Conservation (phyloP, 2,113 vertebrate genomes). For the Ameiurus melas region DNA sequence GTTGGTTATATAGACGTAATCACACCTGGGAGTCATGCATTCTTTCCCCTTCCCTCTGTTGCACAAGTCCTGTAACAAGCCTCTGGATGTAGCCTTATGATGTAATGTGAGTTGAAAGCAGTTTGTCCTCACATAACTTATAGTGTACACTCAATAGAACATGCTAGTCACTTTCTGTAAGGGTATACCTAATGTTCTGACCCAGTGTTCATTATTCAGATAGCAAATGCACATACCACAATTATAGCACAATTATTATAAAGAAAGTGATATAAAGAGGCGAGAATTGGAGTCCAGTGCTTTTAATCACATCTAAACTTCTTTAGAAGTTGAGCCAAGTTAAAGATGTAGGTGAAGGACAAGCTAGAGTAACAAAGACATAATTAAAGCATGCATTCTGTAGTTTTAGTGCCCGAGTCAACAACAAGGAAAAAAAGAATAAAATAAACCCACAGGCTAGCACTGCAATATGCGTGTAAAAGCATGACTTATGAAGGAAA, state of each 20-base stretch:
- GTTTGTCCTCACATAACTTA: conserved; percentile 51
- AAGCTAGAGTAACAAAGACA: background rate
- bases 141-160: background rate
- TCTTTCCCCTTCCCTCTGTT: conserved; percentile 61
- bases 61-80: conserved; percentile 59
- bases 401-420: background rate
- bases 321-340: background rate
- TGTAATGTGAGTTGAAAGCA: conserved; percentile 56
- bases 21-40: conserved; percentile 64
- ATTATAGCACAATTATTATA: background rate
- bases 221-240: background rate
- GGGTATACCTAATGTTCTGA: conserved; percentile 2
- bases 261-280: background rate
- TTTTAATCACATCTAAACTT: background rate
- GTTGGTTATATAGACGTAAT: conserved; percentile 59
- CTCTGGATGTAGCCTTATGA: conserved; percentile 60
- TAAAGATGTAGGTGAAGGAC: conserved; percentile 20
- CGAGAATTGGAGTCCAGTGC: background rate
- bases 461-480: background rate
- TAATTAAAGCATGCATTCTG: background rate
- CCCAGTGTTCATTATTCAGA: conserved; percentile 13
- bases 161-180: conserved; percentile 12
- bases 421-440: background rate
- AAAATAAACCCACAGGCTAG: background rate
- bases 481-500: conserved; percentile 20